phyloP scores from a whole-genome alignment of 2,888 invertebrate species.

The Lepetodrilus schrolli region DNA sequence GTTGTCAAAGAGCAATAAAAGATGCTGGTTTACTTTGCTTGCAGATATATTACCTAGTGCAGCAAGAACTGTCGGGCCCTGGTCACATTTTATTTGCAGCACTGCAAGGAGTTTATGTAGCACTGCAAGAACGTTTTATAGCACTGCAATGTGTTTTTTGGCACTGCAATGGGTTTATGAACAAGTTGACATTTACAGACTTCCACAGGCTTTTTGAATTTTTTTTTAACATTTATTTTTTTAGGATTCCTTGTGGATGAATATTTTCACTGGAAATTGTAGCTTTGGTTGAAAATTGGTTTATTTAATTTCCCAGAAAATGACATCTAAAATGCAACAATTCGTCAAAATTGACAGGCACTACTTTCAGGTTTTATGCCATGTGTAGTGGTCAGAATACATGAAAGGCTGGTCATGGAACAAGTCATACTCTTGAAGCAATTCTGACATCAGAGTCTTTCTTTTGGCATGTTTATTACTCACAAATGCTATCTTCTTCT shows the following conservation, averaged over 20 bases:
- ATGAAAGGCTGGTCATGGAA: background rate
- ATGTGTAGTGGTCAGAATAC: background rate
- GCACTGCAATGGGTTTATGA: no score
- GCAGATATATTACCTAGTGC: background rate
- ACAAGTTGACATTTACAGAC: no score
- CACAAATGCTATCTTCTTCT: background rate
- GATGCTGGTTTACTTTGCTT: background rate
- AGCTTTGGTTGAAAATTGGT: background rate
- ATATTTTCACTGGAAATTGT: background rate
- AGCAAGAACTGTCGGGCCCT: background rate
- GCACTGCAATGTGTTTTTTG: no score
- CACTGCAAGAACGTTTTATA: no score
- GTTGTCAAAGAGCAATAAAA: constrained; percentile 20
- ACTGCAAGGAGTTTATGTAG: no score
- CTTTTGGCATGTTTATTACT: constrained; percentile 5
- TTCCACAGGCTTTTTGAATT: no score
- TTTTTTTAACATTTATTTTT: no score
- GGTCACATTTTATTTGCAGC: background rate
- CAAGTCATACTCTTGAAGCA: background rate
- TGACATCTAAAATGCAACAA: constrained; percentile 13
- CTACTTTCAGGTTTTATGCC: background rate
- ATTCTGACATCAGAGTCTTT: constrained; percentile 4
- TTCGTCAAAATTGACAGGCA: constrained; percentile 19
- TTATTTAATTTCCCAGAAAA: background rate
- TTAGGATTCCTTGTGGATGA: background rate